Percentiles rank a stretch among this genome's conserved stretches.
These are phyloP conservation scores for Rhogogaster chlorosoma DNA, from an alignment of 2,888 invertebrate species.

Conservation along the genomic window DNA sequence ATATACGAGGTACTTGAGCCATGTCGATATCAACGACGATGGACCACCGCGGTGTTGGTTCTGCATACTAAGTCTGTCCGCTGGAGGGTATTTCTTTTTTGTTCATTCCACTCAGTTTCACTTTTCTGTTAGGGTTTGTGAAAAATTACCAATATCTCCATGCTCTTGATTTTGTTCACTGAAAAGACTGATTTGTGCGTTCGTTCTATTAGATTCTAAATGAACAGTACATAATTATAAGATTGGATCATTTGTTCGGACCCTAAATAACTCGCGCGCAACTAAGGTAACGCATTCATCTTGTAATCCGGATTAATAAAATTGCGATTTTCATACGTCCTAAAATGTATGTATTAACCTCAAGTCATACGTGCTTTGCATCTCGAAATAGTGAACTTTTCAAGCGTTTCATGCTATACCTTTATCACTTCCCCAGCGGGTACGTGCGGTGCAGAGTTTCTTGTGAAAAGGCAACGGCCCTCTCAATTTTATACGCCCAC, in stretches of 20 bases:
- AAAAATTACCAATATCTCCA: neutral
- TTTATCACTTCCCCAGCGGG: neutral
- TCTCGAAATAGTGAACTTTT: neutral
- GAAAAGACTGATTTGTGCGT: neutral
- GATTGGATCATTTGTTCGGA: neutral
- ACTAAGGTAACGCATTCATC: neutral
- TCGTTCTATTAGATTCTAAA: neutral
- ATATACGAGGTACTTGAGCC: neutral
- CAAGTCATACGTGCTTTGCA: neutral
- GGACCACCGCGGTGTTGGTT: neutral
- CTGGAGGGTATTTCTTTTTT: neutral
- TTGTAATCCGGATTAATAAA: neutral
- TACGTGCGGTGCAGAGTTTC: constrained; percentile 3
- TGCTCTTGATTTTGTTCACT: neutral
- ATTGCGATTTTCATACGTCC: neutral
- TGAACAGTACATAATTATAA: neutral
- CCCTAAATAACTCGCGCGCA: too few species aligned
- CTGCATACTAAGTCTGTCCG: constrained; percentile 8
- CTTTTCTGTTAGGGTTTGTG: neutral
- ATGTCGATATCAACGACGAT: neutral
- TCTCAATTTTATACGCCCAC: neutral
- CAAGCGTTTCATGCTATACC: neutral
- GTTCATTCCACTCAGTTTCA: too few species aligned
- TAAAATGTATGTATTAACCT: neutral
- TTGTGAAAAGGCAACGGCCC: neutral